These are phyloP conservation scores for Halcyon leucocephala DNA, from an alignment of 2,797 vertebrate genomes.

Conservation along the genomic window DNA sequence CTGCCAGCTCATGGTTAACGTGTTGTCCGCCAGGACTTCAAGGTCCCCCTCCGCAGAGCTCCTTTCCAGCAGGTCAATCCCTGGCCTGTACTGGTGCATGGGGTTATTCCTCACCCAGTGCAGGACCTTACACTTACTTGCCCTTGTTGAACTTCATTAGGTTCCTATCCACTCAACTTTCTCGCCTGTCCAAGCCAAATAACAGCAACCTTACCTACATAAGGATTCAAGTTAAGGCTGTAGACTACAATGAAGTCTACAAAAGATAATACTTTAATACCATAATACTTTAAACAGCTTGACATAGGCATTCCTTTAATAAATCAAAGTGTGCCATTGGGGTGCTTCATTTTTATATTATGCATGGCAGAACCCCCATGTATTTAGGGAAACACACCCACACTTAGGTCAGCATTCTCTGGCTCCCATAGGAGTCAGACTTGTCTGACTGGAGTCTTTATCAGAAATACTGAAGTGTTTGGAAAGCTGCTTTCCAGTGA, in stretches of 20 bases:
- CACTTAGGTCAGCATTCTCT: neutral
- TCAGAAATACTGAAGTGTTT: neutral
- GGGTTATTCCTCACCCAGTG: neutral
- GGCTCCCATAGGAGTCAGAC: neutral
- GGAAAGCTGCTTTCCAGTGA: neutral
- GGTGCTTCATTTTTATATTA: neutral
- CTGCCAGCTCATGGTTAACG: neutral
- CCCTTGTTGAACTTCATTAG: neutral
- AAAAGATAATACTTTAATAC: neutral
- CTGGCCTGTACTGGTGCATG: neutral
- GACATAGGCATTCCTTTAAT: neutral
- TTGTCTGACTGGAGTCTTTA: rapidly evolving
- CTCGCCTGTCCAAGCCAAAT: neutral
- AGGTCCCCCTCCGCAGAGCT: neutral
- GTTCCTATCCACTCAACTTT: neutral
- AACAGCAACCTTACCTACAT: neutral
- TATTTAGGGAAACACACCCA: neutral
- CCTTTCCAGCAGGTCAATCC: neutral
- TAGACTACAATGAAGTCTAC: neutral
- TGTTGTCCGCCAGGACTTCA: neutral
- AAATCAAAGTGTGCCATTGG: neutral
- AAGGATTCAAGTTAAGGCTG: neutral
- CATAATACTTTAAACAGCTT: neutral
- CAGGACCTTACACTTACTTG: neutral
- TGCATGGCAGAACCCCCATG: rapidly evolving